phyloP scores from a whole-genome alignment of 2,113 vertebrate species.

The Menidia beryllina region DNA sequence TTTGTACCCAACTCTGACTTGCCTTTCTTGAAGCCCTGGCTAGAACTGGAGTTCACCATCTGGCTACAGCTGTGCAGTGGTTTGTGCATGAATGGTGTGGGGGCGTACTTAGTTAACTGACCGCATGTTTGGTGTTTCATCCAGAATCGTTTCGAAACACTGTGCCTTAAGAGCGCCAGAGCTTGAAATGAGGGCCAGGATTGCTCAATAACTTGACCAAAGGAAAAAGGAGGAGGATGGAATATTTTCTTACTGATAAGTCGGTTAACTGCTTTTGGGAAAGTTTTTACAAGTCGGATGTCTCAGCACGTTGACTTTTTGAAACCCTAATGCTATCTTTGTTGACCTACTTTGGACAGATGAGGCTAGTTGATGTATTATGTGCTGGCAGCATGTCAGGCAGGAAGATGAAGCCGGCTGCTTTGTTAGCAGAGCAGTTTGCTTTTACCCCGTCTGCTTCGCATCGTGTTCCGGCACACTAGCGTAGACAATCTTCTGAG shows the following conservation, averaged over 20 bases:
- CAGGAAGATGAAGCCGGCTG: slow-evolving; percentile 29
- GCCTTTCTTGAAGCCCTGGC: slow-evolving; percentile 18
- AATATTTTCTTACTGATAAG: slow-evolving; percentile 9
- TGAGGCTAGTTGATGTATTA: slow-evolving; percentile 11
- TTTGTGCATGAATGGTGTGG: slow-evolving; percentile 63
- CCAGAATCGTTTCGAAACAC: slow-evolving; percentile 66
- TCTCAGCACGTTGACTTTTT: slow-evolving; percentile 10
- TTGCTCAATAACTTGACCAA: slow-evolving; percentile 56
- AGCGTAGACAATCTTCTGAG: not conserved
- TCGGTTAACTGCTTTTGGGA: slow-evolving; percentile 4
- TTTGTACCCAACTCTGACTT: slow-evolving; percentile 12
- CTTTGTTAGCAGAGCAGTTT: slow-evolving; percentile 12
- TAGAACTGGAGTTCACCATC: slow-evolving; percentile 58
- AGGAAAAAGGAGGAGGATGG: slow-evolving; percentile 2
- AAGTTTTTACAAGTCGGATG: not conserved
- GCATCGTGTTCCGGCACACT: slow-evolving; percentile 14
- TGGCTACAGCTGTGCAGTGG: slow-evolving; percentile 54
- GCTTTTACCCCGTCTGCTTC: slow-evolving; percentile 8
- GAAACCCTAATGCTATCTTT: not conserved
- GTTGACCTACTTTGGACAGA: slow-evolving; percentile 7
- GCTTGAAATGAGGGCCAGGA: slow-evolving; percentile 33
- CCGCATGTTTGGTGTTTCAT: slow-evolving; percentile 67
- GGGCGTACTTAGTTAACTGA: slow-evolving; percentile 64
- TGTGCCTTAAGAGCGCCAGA: slow-evolving; percentile 39
- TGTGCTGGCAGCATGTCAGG: slow-evolving; percentile 2